Evolutionary conservation across 2,888 invertebrate species (phyloP), one percentile per base, ranked within the genome.

Genomic region (Punctoribates punctum): DNA sequence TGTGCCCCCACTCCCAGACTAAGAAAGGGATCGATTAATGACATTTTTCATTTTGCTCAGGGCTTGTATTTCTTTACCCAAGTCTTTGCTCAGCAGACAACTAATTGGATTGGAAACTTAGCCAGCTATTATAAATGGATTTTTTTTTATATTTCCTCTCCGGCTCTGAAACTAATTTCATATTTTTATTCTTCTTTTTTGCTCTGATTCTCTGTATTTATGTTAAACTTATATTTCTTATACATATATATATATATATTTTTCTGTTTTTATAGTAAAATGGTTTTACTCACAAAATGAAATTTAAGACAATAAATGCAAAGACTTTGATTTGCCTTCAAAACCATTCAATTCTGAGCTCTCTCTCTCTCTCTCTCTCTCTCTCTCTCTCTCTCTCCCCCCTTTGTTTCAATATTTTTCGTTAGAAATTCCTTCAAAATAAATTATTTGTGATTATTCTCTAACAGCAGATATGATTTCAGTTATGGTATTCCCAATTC

Each of bases 91-190:
- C 15, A 29, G n/a, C 8, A 65, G 34, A 29, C 65, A n/a, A n/a
- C 34, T 65, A 65, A 65, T 65, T 65, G 65, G 65, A 65, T 65
- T 65, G 65, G 34, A 65, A 65, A 65, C 34, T 13, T 15, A 65
- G 15, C 34, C 65, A 27, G 8, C 5, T 65, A 65, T 65, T 65
- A 65, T 65, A 65, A 34, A 65, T 65, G 34, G 9, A 34, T 29
- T 34, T 65, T 65, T 65, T n/a, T n/a, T n/a, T n/a, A n/a, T 34
- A 65, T 65, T 65, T 65, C 65, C 60, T 60, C 65, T 65, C 15
- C 29, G 65, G 65, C 65, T 6, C 5, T 34, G 34, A 65, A 65
- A 65, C 65, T 65, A 65, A 65, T 65, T 65, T 65, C 65, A 29
- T 65, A 65, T 65, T 29, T 34, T 65, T 25, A 25, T 57, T 23